A percentile compares a stretch with the other conserved stretches of the same genome.
These are phyloP conservation scores for Agonopterix subpropinquella DNA, from an alignment of 2,888 invertebrate genomes.

Conservation along the genomic window DNA sequence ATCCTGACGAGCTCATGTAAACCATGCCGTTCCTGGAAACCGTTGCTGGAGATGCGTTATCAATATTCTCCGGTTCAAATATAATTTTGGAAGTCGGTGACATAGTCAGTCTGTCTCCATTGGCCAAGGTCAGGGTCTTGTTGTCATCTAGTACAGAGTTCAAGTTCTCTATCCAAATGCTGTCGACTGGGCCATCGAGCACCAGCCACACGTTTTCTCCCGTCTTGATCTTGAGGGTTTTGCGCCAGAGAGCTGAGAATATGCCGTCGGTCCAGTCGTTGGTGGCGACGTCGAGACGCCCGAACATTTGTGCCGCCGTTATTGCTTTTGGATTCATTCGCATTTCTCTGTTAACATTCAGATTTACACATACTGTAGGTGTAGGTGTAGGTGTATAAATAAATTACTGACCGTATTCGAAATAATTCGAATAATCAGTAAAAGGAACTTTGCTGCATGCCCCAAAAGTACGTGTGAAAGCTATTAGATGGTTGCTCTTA, in stretches of 20 bases:
- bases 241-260: constrained; percentile 97
- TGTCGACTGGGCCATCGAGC: constrained; percentile 96
- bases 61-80: constrained; percentile 98
- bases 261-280: constrained; percentile 99
- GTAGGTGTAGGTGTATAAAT: too few relatives aligned
- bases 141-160: constrained; percentile 98
- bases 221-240: constrained; percentile 91
- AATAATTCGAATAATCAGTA: too few relatives aligned
- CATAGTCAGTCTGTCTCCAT: constrained; percentile 96
- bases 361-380: background rate
- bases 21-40: constrained; percentile 96
- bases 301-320: constrained; percentile 98
- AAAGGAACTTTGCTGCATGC: too few relatives aligned
- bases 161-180: constrained; percentile 98
- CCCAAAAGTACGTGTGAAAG: too few relatives aligned
- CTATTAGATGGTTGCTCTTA: too few relatives aligned
- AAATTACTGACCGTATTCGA: background rate
- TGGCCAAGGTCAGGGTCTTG: constrained; percentile 94
- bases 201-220: constrained; percentile 96
- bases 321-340: constrained; percentile 99
- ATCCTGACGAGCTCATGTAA: constrained; percentile 97
- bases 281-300: constrained; percentile 95
- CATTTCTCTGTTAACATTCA: constrained; percentile 82
- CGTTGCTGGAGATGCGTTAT: constrained; percentile 98
- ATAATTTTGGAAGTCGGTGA: constrained; percentile 95